A percentile compares a stretch with the other conserved stretches of the same genome.
Evolutionary conservation across 37 sponge, comb jelly and placozoan genomes (phyloP).

Genomic region (Agelas oroides): DNA sequence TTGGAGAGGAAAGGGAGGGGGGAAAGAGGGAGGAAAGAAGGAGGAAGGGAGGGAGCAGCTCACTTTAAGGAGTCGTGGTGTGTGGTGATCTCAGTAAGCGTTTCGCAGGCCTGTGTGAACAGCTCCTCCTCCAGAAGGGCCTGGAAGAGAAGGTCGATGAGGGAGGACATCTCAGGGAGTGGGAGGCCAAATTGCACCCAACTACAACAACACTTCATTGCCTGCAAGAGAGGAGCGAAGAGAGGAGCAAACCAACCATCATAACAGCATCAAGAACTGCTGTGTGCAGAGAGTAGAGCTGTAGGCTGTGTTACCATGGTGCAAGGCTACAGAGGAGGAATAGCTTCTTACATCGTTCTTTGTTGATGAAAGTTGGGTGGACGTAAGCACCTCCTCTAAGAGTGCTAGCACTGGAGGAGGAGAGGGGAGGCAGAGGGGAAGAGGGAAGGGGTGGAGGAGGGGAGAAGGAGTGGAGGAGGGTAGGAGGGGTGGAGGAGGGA

Average conservation of each 20-base stretch:
- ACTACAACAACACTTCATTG: slow-evolving; percentile 70
- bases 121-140: slow-evolving; percentile 51
- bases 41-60: slow-evolving; percentile 8
- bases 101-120: slow-evolving; percentile 28
- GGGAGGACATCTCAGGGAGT: slow-evolving; percentile 29
- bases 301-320: not conserved
- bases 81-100: slow-evolving; percentile 53
- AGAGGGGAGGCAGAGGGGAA: too few species aligned
- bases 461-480: too few species aligned
- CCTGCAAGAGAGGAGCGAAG: slow-evolving; percentile 37
- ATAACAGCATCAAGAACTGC: not conserved
- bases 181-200: slow-evolving; percentile 74
- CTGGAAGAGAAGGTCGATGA: slow-evolving; percentile 49
- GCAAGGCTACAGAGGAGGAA: not conserved
- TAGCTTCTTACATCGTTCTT: slow-evolving; percentile 3
- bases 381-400: slow-evolving; percentile 13
- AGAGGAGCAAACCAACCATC: too few species aligned
- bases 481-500: too few species aligned
- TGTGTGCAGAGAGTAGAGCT: not conserved
- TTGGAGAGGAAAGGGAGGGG: not conserved
- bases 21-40: not conserved
- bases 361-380: not conserved
- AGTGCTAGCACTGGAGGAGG: slow-evolving; percentile 40
- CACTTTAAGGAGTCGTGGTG: slow-evolving; percentile 72
- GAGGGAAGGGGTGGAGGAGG: too few species aligned